Conservation (phyloP, 2,888 invertebrate species). For the Hirudinaria manillensis region DNA sequence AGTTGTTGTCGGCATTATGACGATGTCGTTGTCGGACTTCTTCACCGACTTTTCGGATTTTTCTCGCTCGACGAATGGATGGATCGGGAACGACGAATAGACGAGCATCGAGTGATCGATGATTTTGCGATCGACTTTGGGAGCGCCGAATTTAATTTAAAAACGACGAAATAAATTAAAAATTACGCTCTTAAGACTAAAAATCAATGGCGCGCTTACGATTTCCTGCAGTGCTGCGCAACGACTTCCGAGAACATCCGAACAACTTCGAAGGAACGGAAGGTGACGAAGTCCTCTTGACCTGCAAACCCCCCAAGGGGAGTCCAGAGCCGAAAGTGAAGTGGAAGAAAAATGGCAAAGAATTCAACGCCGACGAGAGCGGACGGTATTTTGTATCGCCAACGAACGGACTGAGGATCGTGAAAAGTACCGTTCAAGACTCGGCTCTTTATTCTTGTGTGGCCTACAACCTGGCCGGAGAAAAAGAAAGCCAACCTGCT, state of each 20-base stretch:
- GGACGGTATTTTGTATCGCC: not conserved
- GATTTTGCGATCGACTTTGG: not conserved
- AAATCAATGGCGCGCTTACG: no score
- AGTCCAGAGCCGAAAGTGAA: constrained; percentile 18
- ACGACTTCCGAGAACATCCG: constrained; percentile 80
- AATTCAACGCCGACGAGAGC: not conserved
- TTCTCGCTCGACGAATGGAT: not conserved
- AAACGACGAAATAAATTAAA: not conserved
- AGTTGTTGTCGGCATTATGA: no score
- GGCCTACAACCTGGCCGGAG: constrained; percentile 83
- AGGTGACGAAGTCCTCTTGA: constrained; percentile 33
- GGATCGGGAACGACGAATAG: not conserved
- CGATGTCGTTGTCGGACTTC: no score
- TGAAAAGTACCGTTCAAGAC: constrained; percentile 57
- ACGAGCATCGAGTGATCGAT: not conserved
- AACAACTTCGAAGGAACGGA: constrained; percentile 51
- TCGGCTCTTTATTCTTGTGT: constrained; percentile 86
- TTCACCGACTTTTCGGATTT: no score
- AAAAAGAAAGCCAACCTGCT: constrained; percentile 67
- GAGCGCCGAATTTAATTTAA: not conserved
- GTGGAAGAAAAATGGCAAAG: constrained; percentile 27
- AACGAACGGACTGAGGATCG: constrained; percentile 8
- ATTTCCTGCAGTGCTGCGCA: constrained; percentile 67
- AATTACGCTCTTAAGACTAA: no score
- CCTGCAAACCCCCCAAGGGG: constrained; percentile 35